Base-by-base conservation (phyloP, 2,113 vertebrate genomes). In the Setophaga coronata region DNA sequence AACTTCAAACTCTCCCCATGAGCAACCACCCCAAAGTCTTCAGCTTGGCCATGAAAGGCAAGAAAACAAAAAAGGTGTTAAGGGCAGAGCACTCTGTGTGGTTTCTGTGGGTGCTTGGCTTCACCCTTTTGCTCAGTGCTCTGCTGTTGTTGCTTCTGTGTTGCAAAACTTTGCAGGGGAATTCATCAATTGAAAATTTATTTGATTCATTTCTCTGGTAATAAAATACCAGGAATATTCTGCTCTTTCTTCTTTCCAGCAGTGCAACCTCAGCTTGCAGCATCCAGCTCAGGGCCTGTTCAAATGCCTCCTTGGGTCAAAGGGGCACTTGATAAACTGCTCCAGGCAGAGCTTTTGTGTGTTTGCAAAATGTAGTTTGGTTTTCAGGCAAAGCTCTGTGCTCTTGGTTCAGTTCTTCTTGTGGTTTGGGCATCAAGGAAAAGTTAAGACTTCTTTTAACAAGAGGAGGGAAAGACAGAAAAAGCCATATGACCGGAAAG, bases 371-470 rank as follows among this genome's bases (percentile, higher is more conserved):
- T 11, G 57, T 3, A 84, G 80, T 33, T 94, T 77, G 86, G 76
- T 18, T 96, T 95, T 81, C 69, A 67, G 57, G 53, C 62, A 51
- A 16, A 82, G 51, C 74, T 65, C 70, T 60, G 21, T 33, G 82
- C 82, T 89, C 47, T 47, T 51, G 45, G 15, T 89, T 94, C 40
- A 23, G 81, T 77, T 82, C 89, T 96, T 74, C 83, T 84, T 69
- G 94, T 94, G 95, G 78, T 92, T 95, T 89, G 87, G 64, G 33
- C 82, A 78, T 88, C 12, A 48, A 95, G 73, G 61, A 34, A 43
- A 88, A 97, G 85, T 82, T 71, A 74, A 97, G 77, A 31, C 36
- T 56, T 81, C 43, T 77, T 94, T 89, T 93, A 71, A 80, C 36
- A 16, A 38, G 18, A 26, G 1, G 7, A 5, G 12, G 4, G 21